Conservation (phyloP, 1,140 invertebrate species). For the Chironomus tepperi region DNA sequence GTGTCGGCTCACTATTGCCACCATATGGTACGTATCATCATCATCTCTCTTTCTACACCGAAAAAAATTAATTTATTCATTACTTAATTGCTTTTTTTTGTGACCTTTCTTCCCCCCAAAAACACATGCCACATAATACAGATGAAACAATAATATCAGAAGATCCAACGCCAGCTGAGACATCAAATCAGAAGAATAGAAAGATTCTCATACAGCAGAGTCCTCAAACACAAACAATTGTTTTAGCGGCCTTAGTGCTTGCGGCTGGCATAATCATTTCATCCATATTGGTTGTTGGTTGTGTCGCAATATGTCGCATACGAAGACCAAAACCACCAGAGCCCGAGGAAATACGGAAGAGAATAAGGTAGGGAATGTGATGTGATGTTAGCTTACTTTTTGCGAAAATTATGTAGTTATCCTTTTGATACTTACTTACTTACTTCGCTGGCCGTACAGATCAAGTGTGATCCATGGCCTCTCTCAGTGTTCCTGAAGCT, state of each 20-base stretch:
- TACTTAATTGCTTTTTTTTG: neutral
- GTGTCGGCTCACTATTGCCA: conserved; percentile 42
- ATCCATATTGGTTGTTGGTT: conserved; percentile 41
- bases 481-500: no score
- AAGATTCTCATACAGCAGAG: neutral
- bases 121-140: conserved; percentile 25
- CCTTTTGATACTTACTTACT: no score
- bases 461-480: no score
- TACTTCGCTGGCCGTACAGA: no score
- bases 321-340: conserved; percentile 38
- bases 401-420: no score
- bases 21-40: conserved; percentile 37
- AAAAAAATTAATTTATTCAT: neutral
- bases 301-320: conserved; percentile 39
- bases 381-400: no score
- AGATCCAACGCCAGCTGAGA: conserved; percentile 40
- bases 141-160: conserved; percentile 40
- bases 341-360: conserved; percentile 40
- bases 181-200: conserved; percentile 34
- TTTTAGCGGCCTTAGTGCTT: conserved; percentile 38
- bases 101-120: neutral
- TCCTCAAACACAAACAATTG: conserved; percentile 30
- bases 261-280: conserved; percentile 39
- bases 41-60: neutral
- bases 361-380: conserved; percentile 39